Conservation (phyloP, 2,113 vertebrate species). For the Chelonoidis abingdonii region DNA sequence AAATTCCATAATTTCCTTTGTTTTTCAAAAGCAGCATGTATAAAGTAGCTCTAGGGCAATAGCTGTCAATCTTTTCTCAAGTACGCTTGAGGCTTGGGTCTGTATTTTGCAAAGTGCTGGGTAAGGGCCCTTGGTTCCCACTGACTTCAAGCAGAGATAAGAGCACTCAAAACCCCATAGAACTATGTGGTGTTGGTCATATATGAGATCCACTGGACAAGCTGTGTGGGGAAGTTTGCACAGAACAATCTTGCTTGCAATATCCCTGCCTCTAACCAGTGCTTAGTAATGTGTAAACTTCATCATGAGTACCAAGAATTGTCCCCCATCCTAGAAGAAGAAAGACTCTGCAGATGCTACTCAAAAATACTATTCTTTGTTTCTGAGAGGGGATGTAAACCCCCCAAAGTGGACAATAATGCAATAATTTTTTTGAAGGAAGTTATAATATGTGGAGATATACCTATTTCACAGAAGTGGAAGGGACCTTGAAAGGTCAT, state of each 20-base stretch:
- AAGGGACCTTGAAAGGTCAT: no score
- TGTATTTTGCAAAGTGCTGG: not conserved
- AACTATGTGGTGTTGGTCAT: not conserved
- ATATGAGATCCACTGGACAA: not conserved
- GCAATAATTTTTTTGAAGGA: not conserved
- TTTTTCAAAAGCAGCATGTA: not conserved
- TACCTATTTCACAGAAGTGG: no score
- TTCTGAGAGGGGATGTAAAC: not conserved
- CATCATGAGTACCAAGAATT: not conserved
- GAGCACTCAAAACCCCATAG: not conserved
- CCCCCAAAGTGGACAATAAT: not conserved
- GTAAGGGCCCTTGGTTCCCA: not conserved
- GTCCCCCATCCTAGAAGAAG: not conserved
- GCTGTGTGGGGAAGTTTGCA: not conserved
- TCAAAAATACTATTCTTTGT: not conserved
- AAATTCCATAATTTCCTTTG: not conserved
- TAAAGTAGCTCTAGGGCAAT: not conserved
- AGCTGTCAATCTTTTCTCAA: not conserved
- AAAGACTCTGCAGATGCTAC: not conserved
- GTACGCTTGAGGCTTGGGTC: not conserved
- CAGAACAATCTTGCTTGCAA: not conserved
- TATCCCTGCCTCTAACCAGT: not conserved
- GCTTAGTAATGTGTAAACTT: not conserved
- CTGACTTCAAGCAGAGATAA: not conserved
- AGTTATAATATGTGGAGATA: no score